A percentile compares a stretch with the other conserved stretches of the same genome.
Conservation (phyloP, 2,113 vertebrate species). For the Gymnogyps californianus region DNA sequence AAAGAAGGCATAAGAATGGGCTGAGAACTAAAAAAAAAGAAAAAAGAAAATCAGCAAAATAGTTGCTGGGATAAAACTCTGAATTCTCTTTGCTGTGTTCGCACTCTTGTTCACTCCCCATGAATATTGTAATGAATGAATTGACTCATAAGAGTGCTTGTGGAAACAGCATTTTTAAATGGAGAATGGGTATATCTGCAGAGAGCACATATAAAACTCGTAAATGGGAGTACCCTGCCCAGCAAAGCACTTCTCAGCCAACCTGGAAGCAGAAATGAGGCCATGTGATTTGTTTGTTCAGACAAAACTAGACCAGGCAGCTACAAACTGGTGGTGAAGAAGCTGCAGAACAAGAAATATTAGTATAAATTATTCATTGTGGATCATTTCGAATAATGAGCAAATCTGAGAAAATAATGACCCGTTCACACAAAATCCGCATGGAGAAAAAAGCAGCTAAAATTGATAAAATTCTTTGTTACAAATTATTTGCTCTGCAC, state of each 20-base stretch:
- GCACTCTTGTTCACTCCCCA: neutral
- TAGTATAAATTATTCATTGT: conserved; percentile 52
- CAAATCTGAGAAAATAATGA: conserved; percentile 65
- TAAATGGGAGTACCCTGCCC: neutral
- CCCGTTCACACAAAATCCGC: neutral
- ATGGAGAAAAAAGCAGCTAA: conserved; percentile 40
- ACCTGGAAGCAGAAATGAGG: neutral
- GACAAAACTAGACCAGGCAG: conserved; percentile 39
- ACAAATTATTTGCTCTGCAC: conserved; percentile 59
- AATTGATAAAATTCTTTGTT: conserved; percentile 65
- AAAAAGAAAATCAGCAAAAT: neutral
- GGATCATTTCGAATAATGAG: conserved; percentile 36
- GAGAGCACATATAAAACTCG: neutral
- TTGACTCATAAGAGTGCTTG: neutral
- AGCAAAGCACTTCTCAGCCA: neutral
- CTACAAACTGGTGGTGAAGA: conserved; percentile 22
- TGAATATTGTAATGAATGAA: neutral
- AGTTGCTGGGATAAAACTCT: neutral
- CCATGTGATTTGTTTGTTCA: conserved; percentile 34
- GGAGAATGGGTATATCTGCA: neutral
- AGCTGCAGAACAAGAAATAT: conserved; percentile 52
- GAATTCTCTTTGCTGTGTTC: neutral
- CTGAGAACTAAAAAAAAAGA: neutral
- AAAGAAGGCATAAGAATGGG: neutral
- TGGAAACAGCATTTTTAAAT: conserved; percentile 1